Base-by-base conservation (phyloP, 1,140 invertebrate genomes). In the Hylyphantes graminicola region DNA sequence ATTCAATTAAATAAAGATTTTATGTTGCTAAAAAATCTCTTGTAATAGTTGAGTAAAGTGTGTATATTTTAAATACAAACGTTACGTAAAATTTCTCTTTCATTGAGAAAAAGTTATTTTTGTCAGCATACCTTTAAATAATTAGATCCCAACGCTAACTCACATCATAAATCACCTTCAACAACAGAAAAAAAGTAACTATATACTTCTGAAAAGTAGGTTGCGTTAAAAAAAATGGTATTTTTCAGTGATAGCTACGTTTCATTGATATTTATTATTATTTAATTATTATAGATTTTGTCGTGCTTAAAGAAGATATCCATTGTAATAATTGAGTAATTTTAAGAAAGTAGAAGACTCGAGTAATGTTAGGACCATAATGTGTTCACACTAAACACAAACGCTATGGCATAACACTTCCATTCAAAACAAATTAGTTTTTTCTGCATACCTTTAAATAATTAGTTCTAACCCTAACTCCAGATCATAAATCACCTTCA, bases 361-460 rank as follows among this genome's bases (percentile, higher is more conserved):
- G n/a, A n/a, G n/a, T n/a, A n/a, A n/a, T n/a, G n/a, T n/a, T n/a
- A 61, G 53, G 48, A 50, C 67, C 67, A 68, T 50, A 35, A 68
- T 50, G 67, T 68, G 67, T 35, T 68, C 53, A 35, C 48, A 50
- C 67, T 15, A 50, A 70, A 70, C 5, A n/a, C 67, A 51, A 51
- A 17, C 67, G 53, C 35, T 70, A 51, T n/a, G 51, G 67, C 48
- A 48, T 48, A 51, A 70, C 51, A 51, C 48, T n/a, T 12, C 17
- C 15, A n/a, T 48, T 17, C 48, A 70, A 51, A 70, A 70, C 53
- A 51, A 70, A n/a, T 51, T 35, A 2, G 5, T 5, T 35, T 35
- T 35, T 35, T 35, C 35, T 2, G 2, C 57, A 12, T 15, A 61
- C 57, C 57, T 61, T 61, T 61, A 61, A 61, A 17, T 17, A 12